Evolutionary conservation across 2,888 invertebrate species (phyloP).

Genomic region (Yponomeuta sedellus): DNA sequence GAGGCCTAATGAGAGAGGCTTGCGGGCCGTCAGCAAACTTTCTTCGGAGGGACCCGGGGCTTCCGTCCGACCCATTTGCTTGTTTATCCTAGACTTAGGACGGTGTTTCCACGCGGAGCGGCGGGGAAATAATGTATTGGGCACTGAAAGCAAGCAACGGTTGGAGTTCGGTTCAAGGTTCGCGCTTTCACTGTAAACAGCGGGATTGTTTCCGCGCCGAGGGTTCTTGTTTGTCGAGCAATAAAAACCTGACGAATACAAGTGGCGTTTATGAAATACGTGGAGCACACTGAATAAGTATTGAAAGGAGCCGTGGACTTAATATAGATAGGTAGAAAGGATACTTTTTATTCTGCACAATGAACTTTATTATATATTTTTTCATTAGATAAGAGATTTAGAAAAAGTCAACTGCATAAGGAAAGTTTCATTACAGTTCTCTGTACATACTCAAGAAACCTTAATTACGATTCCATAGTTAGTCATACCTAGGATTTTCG

Average conservation of each 20-base stretch:
- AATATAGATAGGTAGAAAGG: no score
- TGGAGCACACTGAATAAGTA: constrained; percentile 5
- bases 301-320: background rate
- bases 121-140: constrained; percentile 23
- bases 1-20: constrained; percentile 64
- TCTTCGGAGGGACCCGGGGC: constrained; percentile 56
- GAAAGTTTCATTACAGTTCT: no score
- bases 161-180: constrained; percentile 34
- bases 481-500: no score
- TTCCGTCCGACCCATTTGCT: constrained; percentile 70
- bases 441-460: no score
- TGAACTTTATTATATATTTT: no score
- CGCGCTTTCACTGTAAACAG: constrained; percentile 21
- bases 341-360: no score
- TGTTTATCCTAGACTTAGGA: constrained; percentile 67
- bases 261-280: background rate
- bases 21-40: constrained; percentile 62
- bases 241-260: constrained; percentile 3
- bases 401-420: no score
- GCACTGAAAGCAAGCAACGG: constrained; percentile 21
- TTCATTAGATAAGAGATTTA: no score
- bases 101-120: constrained; percentile 19
- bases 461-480: no score
- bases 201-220: constrained; percentile 13
- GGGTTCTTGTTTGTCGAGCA: constrained; percentile 10